A percentile compares a stretch with the other conserved stretches of the same genome.
These are phyloP conservation scores for Collichthys lucidus DNA, from an alignment of 2,113 vertebrate species.

Conservation along the genomic window DNA sequence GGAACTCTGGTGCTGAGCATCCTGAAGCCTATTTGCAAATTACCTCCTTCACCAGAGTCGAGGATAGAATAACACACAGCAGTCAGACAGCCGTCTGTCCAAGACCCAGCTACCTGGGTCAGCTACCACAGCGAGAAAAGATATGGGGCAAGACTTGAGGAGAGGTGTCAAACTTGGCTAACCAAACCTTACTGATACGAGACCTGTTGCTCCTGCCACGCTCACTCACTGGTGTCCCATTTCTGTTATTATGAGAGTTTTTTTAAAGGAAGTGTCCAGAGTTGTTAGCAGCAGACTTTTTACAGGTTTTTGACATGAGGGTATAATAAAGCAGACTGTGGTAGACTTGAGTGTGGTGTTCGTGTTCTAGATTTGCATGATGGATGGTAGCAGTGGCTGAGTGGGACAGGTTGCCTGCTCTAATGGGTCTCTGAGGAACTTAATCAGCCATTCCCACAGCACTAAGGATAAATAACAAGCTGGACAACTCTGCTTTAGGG, in stretches of 20 bases:
- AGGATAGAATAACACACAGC: slow-evolving; percentile 73
- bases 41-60: slow-evolving; percentile 52
- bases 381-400: slow-evolving; percentile 78
- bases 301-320: slow-evolving; percentile 71
- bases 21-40: slow-evolving; percentile 74
- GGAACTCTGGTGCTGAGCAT: slow-evolving; percentile 48
- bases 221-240: slow-evolving; percentile 63
- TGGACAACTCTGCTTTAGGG: slow-evolving; percentile 51
- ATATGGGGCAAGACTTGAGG: slow-evolving; percentile 35
- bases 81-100: slow-evolving; percentile 54
- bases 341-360: slow-evolving; percentile 59
- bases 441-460: slow-evolving; percentile 75
- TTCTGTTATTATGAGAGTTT: slow-evolving; percentile 72
- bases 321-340: slow-evolving; percentile 66
- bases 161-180: slow-evolving; percentile 68
- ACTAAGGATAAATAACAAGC: slow-evolving; percentile 76
- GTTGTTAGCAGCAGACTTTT: slow-evolving; percentile 75
- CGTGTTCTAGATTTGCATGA: slow-evolving; percentile 81
- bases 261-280: slow-evolving; percentile 72
- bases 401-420: slow-evolving; percentile 74
- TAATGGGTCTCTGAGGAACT: slow-evolving; percentile 83
- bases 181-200: slow-evolving; percentile 61
- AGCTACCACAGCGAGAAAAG: slow-evolving; percentile 64
- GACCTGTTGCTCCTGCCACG: slow-evolving; percentile 63
- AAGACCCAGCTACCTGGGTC: slow-evolving; percentile 65